These are phyloP conservation scores for Myiothlypis chrysogaster DNA, from an alignment of 2,797 vertebrate species.

Conservation along the genomic window DNA sequence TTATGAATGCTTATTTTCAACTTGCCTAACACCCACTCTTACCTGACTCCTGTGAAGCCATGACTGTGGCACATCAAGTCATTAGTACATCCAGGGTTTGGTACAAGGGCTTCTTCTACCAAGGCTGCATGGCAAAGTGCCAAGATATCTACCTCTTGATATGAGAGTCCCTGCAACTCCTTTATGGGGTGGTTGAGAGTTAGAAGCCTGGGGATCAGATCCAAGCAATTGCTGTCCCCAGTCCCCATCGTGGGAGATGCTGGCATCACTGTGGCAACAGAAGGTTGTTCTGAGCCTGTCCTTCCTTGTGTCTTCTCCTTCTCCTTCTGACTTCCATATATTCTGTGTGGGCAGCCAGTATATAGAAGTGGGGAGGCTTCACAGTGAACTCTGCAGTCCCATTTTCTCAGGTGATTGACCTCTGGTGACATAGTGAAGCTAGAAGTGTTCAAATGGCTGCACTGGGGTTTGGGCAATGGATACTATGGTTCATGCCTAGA, in stretches of 20 bases:
- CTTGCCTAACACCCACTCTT: background rate
- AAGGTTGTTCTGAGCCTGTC: background rate
- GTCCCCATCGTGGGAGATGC: background rate
- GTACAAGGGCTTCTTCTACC: background rate
- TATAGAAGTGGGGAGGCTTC: background rate
- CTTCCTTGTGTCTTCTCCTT: background rate
- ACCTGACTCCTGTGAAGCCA: background rate
- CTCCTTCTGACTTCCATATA: background rate
- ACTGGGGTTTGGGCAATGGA: background rate
- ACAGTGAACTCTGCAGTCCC: background rate
- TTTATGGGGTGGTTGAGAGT: background rate
- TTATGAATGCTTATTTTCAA: background rate
- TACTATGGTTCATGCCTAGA: fast-evolving
- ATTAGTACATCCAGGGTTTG: background rate
- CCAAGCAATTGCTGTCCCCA: background rate
- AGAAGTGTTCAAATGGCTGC: background rate
- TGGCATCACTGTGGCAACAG: background rate
- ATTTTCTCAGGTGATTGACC: background rate
- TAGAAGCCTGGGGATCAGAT: background rate
- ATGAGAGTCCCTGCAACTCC: background rate
- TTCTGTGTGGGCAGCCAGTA: background rate
- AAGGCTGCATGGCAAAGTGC: background rate
- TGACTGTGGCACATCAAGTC: background rate
- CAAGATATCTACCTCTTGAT: background rate
- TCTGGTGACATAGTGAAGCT: background rate